These are phyloP conservation scores for Chaetogeoica ovagalla DNA, from an alignment of 2,888 invertebrate species.

Conservation along the genomic window DNA sequence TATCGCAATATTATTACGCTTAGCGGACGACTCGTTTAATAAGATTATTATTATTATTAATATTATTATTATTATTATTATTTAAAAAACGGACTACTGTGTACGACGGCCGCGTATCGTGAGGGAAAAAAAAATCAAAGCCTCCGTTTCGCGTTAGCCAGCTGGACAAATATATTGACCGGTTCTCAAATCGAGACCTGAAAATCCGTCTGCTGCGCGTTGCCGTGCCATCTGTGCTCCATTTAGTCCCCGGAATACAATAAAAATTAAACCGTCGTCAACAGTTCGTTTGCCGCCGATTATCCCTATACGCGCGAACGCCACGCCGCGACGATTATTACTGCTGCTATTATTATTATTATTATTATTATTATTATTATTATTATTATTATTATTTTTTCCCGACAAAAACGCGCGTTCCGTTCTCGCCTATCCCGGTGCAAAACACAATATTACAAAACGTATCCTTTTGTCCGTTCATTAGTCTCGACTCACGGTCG, in stretches of 20 bases:
- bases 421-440: neutral
- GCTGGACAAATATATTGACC: conserved; percentile 46
- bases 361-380: neutral
- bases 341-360: neutral
- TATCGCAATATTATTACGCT: neutral
- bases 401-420: neutral
- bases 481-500: neutral
- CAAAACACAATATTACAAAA: neutral
- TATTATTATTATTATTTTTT: too few relatives aligned
- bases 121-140: neutral
- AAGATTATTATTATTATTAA: neutral
- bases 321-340: neutral
- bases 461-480: conserved; percentile 3
- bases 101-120: neutral
- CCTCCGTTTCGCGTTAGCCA: conserved; percentile 18
- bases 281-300: conserved; percentile 9
- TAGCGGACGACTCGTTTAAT: neutral
- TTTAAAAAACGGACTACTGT: neutral
- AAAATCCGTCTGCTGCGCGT: conserved; percentile 15
- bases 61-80: neutral
- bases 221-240: conserved; percentile 35
- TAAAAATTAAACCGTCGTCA: conserved; percentile 31
- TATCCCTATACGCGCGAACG: neutral
- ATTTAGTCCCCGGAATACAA: conserved; percentile 20
- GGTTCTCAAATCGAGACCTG: conserved; percentile 27